These are phyloP conservation scores for Triplophysa siluroides DNA, from an alignment of 2,113 vertebrate genomes.

Conservation along the genomic window DNA sequence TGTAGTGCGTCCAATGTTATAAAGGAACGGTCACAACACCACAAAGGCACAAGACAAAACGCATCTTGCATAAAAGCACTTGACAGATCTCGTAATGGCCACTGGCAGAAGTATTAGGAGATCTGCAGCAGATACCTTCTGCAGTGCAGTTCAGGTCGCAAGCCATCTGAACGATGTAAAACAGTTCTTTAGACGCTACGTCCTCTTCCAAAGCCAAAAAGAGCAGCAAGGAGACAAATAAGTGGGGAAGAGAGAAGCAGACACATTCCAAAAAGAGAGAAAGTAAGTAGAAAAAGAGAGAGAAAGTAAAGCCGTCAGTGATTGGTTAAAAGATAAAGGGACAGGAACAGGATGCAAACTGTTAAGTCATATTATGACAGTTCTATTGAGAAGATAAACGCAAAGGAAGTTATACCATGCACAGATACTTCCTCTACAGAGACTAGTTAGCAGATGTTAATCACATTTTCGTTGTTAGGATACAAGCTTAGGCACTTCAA, in stretches of 20 bases:
- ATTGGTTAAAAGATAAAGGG: conserved; percentile 62
- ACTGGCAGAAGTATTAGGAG: conserved; percentile 78
- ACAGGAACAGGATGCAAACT: conserved; percentile 26
- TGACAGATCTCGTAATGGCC: conserved; percentile 81
- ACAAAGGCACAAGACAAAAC: not conserved
- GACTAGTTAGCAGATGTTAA: conserved; percentile 35
- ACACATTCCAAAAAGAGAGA: conserved; percentile 66
- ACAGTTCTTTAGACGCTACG: conserved; percentile 90
- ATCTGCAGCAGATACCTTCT: conserved; percentile 98
- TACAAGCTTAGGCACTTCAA: not conserved
- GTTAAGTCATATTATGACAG: conserved; percentile 16
- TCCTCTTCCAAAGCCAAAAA: conserved; percentile 87
- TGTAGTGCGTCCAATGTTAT: conserved; percentile 19
- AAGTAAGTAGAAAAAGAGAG: conserved; percentile 52
- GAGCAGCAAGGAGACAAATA: conserved; percentile 57
- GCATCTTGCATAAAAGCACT: conserved; percentile 45
- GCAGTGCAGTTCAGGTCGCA: conserved; percentile 99
- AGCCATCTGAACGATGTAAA: conserved; percentile 98
- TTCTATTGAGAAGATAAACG: conserved; percentile 28
- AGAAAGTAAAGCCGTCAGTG: conserved; percentile 66
- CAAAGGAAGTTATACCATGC: conserved; percentile 48
- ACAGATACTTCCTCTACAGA: conserved; percentile 29
- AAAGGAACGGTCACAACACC: not conserved
- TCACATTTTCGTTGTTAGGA: conserved; percentile 1
- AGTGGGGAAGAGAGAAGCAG: conserved; percentile 45